phyloP scores from a whole-genome alignment of 2,797 vertebrate species.

The Brotula barbata region DNA sequence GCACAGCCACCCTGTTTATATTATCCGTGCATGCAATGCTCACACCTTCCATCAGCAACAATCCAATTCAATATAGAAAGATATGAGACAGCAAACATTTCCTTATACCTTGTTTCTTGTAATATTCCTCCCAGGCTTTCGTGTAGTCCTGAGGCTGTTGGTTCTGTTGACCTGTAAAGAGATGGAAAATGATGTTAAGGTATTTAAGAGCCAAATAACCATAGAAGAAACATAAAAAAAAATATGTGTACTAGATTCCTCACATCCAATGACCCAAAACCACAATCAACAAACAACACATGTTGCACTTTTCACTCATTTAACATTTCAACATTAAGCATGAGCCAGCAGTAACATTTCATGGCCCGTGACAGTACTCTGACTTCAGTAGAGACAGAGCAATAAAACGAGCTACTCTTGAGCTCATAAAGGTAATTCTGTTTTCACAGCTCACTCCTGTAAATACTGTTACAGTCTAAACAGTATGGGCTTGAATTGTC shows the following conservation, averaged over 20 bases:
- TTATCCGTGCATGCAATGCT: too few relatives aligned
- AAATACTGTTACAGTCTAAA: conserved; percentile 74
- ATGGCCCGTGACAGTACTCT: conserved; percentile 33
- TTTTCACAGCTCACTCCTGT: conserved; percentile 66
- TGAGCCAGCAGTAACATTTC: conserved; percentile 33
- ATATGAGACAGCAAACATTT: too few relatives aligned
- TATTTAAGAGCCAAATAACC: background rate
- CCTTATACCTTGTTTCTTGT: conserved; percentile 84
- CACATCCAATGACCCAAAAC: conserved; percentile 12
- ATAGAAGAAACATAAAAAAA: background rate
- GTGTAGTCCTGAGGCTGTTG: conserved; percentile 86
- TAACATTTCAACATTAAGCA: conserved; percentile 45
- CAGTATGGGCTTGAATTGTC: conserved; percentile 66
- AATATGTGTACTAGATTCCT: conserved; percentile 27
- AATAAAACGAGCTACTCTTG: conserved; percentile 45
- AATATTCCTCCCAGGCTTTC: conserved; percentile 87
- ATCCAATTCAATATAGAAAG: too few relatives aligned
- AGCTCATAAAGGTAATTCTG: conserved; percentile 56
- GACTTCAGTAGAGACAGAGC: conserved; percentile 40
- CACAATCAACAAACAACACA: conserved; percentile 15
- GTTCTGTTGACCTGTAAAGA: conserved; percentile 81
- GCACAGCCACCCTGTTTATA: conserved; percentile 55
- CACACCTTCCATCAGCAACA: too few relatives aligned
- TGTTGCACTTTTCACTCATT: conserved; percentile 13
- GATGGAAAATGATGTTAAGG: conserved; percentile 28